Evolutionary conservation across 1,140 invertebrate genomes (phyloP), one percentile per base, ranked within the genome.

Genomic region (Eriosoma lanigerum): DNA sequence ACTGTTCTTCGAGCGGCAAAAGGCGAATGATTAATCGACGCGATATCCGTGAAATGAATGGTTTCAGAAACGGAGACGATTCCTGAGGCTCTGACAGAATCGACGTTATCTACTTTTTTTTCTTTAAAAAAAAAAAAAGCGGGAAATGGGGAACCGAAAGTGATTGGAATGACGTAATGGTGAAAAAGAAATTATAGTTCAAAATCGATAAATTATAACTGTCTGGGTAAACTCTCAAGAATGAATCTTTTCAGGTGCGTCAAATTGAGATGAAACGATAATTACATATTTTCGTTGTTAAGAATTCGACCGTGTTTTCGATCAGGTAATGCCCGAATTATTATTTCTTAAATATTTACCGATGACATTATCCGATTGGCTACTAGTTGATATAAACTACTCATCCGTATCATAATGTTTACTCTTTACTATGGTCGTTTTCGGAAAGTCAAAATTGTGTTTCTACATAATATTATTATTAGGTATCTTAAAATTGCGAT

Each of bases 11-110:
- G 13, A 48, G n/a, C 6, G 5, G 26, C 26, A 29, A 29, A 24
- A 26, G 13, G 24, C 26, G 5, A 68, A 68, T 68, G 64, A 68
- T 68, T 68, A 68, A 68, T 68, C 38, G 64, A n/a, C 4, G 21
- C 13, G 64, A 38, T 68, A 46, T 68, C 0, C n/a, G n/a, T 38
- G n/a, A 44, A 68, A 68, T 15, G 64, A 68, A 68, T 68, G 64
- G 64, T 38, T 66, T 3, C 29, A 29, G 60, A 19, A 64, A 64
- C 60, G 29, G 60, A n/a, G 60, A 32, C 60, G 19, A 21, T 13
- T 29, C 58, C n/a, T n/a, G n/a, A 10, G 9, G 24, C 8, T 0
- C 17, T 12, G 38, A 68, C 38, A 46, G 38, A 15, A 68, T 68
- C 64, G 38, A 66, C 32, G n/a, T 21, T 68, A 68, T 68, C 64